These are phyloP conservation scores for Anableps anableps DNA, from an alignment of 2,797 vertebrate species.

Conservation along the genomic window DNA sequence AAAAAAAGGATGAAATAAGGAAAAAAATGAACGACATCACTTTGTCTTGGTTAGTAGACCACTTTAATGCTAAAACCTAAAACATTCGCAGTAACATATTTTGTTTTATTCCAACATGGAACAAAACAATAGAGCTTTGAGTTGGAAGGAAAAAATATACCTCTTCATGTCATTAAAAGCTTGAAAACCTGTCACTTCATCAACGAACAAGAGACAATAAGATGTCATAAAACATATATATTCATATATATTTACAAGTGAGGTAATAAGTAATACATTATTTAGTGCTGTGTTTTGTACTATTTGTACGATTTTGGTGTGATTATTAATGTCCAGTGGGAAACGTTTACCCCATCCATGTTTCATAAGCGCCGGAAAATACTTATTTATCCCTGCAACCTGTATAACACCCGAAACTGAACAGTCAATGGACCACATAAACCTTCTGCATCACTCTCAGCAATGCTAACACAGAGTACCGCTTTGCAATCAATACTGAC, in stretches of 20 bases:
- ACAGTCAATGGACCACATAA: background rate
- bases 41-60: background rate
- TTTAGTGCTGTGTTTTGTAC: constrained; percentile 75
- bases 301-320: constrained; percentile 71
- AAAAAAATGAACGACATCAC: background rate
- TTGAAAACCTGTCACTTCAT: background rate
- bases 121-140: background rate
- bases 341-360: constrained; percentile 38
- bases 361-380: constrained; percentile 44
- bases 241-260: constrained; percentile 62
- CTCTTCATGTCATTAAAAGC: background rate
- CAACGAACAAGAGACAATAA: background rate
- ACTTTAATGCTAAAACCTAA: background rate
- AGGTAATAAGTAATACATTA: constrained; percentile 79
- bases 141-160: background rate
- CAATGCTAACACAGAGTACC: constrained; percentile 10
- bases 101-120: background rate
- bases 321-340: constrained; percentile 51
- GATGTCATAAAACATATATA: background rate
- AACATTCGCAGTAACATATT: background rate
- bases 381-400: constrained; percentile 1
- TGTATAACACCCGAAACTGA: background rate
- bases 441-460: constrained; percentile 28
- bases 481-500: constrained; percentile 50
- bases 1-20: constrained; percentile 34